A percentile compares a stretch with the other conserved stretches of the same genome.
Conservation (phyloP, 2,888 invertebrate genomes). For the Dolichopus griseipennis region DNA sequence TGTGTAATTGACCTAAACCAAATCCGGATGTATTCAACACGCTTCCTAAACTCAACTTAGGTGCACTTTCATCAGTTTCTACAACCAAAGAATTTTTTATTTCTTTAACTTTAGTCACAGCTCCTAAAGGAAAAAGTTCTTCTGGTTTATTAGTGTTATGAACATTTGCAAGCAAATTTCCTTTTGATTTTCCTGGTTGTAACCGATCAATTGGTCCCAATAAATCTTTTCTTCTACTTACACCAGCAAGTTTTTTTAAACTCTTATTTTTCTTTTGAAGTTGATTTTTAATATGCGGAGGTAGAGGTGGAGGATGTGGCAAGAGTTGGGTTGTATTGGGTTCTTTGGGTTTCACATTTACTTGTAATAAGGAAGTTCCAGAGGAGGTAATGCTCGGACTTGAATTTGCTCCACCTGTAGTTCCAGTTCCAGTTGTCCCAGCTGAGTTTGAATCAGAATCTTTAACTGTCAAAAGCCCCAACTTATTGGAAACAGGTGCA, state of each 20-base stretch:
- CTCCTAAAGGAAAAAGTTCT: conserved; percentile 49
- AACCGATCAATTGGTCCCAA: conserved; percentile 75
- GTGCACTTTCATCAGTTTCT: conserved; percentile 60
- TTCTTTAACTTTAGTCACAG: conserved; percentile 49
- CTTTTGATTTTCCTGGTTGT: conserved; percentile 81
- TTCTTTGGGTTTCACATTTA: conserved; percentile 31
- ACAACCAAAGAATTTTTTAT: conserved; percentile 48
- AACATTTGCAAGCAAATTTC: conserved; percentile 67
- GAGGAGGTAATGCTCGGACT: conserved; percentile 16
- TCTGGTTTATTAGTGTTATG: conserved; percentile 51
- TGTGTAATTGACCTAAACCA: conserved; percentile 56
- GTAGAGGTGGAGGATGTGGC: conserved; percentile 38
- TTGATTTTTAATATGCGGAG: conserved; percentile 40
- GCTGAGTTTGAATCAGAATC: background rate
- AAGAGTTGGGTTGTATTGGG: conserved; percentile 37
- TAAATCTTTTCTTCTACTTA: conserved; percentile 55
- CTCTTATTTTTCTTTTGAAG: conserved; percentile 41
- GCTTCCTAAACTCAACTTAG: conserved; percentile 75
- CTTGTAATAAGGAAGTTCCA: conserved; percentile 22
- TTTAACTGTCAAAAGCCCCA: background rate
- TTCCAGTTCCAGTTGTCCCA: background rate
- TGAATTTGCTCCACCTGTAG: background rate
- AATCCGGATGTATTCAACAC: conserved; percentile 67
- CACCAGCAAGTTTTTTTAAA: conserved; percentile 35
- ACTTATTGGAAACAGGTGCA: background rate